These are phyloP conservation scores for Myioborus melanocephalus DNA, from an alignment of 2,797 vertebrate genomes.

Conservation along the genomic window DNA sequence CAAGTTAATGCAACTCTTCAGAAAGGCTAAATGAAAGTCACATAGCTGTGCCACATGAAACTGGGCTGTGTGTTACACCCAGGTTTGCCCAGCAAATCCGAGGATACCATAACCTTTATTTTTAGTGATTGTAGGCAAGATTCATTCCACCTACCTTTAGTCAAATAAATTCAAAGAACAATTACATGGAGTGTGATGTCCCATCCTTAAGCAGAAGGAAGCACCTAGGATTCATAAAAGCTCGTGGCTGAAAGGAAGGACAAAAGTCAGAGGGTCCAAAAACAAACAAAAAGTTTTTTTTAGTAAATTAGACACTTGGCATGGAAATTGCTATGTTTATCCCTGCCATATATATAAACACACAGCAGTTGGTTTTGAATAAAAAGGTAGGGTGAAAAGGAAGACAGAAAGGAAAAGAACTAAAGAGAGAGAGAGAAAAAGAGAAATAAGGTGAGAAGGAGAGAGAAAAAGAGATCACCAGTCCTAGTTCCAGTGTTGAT, in stretches of 20 bases:
- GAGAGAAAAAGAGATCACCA: neutral
- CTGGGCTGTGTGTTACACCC: too few species aligned
- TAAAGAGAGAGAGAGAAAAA: neutral
- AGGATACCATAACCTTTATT: neutral
- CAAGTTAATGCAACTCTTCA: neutral
- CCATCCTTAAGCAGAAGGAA: neutral
- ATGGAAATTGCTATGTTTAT: neutral
- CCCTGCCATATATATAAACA: neutral
- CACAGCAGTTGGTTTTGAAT: neutral
- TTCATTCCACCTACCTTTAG: neutral
- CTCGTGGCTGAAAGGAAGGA: neutral
- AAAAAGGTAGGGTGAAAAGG: neutral
- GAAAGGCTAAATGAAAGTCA: neutral
- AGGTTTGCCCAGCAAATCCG: neutral
- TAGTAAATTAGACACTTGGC: neutral
- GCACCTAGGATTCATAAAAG: neutral
- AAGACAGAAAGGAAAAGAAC: neutral
- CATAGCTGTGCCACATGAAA: neutral
- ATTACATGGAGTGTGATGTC: accelerated
- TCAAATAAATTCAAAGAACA: neutral
- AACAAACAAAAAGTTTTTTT: neutral
- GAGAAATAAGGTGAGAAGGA: neutral
- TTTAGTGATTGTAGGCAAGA: neutral
- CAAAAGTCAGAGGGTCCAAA: neutral
- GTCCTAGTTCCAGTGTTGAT: neutral